A percentile compares a stretch with the other conserved stretches of the same genome.
These are phyloP conservation scores for Psilanteris sp. DNA, from an alignment of 1,140 invertebrate species.

Conservation along the genomic window DNA sequence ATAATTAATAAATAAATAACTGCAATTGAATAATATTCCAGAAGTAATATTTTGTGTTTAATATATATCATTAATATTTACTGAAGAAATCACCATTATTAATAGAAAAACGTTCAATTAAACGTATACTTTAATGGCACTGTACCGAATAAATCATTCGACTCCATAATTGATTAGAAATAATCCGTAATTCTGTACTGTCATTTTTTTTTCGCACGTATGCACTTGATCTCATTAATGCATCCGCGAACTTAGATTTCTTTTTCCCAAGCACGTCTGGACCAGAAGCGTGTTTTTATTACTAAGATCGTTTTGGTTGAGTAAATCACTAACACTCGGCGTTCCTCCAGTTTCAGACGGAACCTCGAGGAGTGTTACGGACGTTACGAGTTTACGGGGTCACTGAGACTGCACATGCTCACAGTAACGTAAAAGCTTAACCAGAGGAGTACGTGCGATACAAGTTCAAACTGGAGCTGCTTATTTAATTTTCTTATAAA, in stretches of 20 bases:
- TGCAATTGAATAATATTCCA: too few relatives aligned
- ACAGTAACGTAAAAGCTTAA: constrained; percentile 33
- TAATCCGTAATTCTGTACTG: constrained; percentile 17
- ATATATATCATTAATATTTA: too few relatives aligned
- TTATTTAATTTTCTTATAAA: constrained; percentile 26
- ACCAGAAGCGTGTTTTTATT: constrained; percentile 46
- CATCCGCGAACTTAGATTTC: constrained; percentile 37
- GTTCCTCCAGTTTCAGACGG: constrained; percentile 47
- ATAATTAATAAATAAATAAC: too few relatives aligned
- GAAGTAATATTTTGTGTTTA: too few relatives aligned
- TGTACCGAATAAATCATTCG: too few relatives aligned
- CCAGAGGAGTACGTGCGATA: background rate
- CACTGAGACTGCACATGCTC: constrained; percentile 46
- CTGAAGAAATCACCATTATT: too few relatives aligned
- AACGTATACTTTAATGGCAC: too few relatives aligned
- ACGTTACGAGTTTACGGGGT: constrained; percentile 59
- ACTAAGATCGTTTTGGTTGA: constrained; percentile 44
- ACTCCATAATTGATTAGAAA: too few relatives aligned
- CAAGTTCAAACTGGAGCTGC: background rate
- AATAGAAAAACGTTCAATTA: too few relatives aligned
- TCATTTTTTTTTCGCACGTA: constrained; percentile 20
- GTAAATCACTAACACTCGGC: constrained; percentile 58
- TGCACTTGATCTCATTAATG: constrained; percentile 49
- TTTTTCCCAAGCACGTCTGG: constrained; percentile 39
- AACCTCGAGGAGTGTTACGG: constrained; percentile 51